Conservation (phyloP, 2,888 invertebrate genomes). For the Nemoura dubitans region DNA sequence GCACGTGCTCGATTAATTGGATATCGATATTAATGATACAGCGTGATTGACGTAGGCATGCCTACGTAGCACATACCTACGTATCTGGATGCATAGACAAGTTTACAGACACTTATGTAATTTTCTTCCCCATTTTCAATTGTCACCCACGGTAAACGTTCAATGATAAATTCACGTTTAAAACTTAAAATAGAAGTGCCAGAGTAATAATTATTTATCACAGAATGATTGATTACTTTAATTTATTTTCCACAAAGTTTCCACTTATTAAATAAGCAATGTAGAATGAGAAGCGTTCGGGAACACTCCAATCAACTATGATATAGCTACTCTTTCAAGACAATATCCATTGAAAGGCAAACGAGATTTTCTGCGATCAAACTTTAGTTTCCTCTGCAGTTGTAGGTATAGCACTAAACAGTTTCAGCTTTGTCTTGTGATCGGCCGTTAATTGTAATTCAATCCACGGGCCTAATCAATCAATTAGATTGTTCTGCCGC, state of each 20-base stretch:
- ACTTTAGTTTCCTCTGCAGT: not conserved
- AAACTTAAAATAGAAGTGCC: not conserved
- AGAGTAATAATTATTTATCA: not conserved
- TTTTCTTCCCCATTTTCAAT: not conserved
- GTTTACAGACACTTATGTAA: not conserved
- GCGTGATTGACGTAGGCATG: constrained; percentile 3
- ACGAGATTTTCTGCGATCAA: not conserved
- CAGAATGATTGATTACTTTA: not conserved
- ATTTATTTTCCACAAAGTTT: not conserved
- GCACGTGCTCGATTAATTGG: constrained; percentile 5
- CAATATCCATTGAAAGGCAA: not conserved
- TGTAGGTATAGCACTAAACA: not conserved
- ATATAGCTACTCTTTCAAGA: not conserved
- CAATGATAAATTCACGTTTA: not conserved
- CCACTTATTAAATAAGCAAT: constrained; percentile 7
- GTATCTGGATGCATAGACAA: not conserved
- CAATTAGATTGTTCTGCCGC: constrained; percentile 45
- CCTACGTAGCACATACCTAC: not conserved
- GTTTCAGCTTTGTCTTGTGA: constrained; percentile 15
- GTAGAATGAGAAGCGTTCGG: not conserved
- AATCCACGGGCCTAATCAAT: constrained; percentile 44
- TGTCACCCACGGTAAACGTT: not conserved
- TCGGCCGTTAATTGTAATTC: constrained; percentile 47
- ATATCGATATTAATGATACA: constrained; percentile 15
- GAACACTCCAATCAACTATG: not conserved